Percentiles rank a stretch among this genome's conserved stretches.
Evolutionary conservation across 2,888 invertebrate genomes (phyloP).

Genomic region (Mythimna pallens): DNA sequence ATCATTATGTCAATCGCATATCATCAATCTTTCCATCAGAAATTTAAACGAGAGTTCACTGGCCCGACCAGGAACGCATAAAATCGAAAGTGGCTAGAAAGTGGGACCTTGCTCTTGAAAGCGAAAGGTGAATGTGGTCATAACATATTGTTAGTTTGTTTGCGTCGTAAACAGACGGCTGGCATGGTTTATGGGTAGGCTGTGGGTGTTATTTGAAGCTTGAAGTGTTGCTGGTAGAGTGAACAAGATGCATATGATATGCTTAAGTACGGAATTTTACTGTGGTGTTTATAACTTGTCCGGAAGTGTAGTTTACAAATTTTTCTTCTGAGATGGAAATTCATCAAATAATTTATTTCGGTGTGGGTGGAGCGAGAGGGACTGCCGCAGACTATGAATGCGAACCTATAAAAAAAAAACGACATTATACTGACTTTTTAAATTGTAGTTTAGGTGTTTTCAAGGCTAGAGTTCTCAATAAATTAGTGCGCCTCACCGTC

Average conservation of each 20-base stretch:
- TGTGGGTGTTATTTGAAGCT: conserved; percentile 9
- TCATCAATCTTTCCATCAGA: too few relatives aligned
- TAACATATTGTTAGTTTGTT: conserved; percentile 54
- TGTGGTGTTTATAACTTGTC: neutral
- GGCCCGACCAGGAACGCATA: conserved; percentile 55
- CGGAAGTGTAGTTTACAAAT: neutral
- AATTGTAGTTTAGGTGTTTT: too few relatives aligned
- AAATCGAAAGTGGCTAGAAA: conserved; percentile 69
- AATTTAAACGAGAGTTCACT: conserved; percentile 46
- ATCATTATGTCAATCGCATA: conserved; percentile 16
- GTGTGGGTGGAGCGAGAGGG: too few relatives aligned
- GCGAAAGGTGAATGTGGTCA: conserved; percentile 69
- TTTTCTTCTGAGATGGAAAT: too few relatives aligned
- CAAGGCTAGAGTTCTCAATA: too few relatives aligned
- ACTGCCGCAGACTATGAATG: too few relatives aligned
- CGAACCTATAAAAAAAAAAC: too few relatives aligned
- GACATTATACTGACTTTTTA: too few relatives aligned
- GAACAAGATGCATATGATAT: conserved; percentile 6
- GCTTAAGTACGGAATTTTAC: neutral
- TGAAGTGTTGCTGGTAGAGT: conserved; percentile 13
- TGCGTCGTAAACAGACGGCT: conserved; percentile 12
- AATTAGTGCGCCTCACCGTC: too few relatives aligned
- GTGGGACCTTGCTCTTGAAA: conserved; percentile 81
- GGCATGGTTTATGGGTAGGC: conserved; percentile 14
- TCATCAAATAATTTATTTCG: too few relatives aligned